Conservation (phyloP, 2,797 vertebrate genomes). For the Antrozous pallidus region DNA sequence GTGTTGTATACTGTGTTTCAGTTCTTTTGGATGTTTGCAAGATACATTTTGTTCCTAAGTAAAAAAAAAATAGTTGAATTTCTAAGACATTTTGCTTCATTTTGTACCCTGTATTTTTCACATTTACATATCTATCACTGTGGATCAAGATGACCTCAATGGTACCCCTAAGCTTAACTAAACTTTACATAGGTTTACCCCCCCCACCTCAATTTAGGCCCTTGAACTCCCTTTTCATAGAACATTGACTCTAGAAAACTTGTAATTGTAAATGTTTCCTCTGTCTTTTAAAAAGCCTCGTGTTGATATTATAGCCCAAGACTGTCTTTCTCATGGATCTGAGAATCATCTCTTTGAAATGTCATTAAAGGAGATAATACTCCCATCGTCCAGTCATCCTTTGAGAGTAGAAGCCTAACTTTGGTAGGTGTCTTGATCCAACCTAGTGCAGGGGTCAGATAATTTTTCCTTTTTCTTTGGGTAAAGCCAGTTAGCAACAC, state of each 20-base stretch:
- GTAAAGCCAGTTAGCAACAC: neutral
- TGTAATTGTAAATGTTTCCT: neutral
- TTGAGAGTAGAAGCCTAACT: neutral
- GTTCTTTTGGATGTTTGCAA: neutral
- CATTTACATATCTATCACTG: neutral
- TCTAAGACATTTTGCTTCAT: neutral
- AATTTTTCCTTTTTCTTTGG: neutral
- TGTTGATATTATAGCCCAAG: neutral
- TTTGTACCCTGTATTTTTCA: neutral
- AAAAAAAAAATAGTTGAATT: neutral
- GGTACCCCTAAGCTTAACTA: neutral
- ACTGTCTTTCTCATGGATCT: neutral
- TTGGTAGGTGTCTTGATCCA: neutral
- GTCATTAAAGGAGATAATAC: neutral
- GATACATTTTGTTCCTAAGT: neutral
- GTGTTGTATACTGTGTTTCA: neutral
- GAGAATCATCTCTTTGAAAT: neutral
- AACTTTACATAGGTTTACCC: neutral
- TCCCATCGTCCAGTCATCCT: neutral
- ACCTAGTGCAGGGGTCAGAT: neutral
- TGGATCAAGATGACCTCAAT: neutral
- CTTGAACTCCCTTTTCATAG: neutral
- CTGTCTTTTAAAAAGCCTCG: neutral
- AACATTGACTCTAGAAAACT: conserved; percentile 16
- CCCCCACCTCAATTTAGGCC: neutral